These are phyloP conservation scores for Drosophila mettleri DNA, from an alignment of 2,888 invertebrate species.

Conservation along the genomic window DNA sequence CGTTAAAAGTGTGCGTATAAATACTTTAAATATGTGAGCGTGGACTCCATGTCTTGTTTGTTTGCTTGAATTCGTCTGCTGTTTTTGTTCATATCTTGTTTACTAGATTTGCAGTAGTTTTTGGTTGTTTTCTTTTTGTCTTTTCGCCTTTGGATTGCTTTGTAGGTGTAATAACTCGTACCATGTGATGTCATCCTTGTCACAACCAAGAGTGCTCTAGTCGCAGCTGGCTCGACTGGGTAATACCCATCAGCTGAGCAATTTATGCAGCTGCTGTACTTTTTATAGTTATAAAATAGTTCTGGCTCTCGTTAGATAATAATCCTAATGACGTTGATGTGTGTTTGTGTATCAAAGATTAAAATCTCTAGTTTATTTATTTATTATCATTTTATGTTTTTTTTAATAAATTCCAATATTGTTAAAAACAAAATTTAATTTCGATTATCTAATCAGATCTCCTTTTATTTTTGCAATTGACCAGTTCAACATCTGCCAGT, in stretches of 20 bases:
- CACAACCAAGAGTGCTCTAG: conserved; percentile 6
- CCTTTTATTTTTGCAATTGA: too few species aligned
- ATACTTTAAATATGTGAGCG: background rate
- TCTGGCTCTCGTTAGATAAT: too few species aligned
- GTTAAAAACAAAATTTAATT: too few species aligned
- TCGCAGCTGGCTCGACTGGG: background rate
- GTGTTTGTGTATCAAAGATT: too few species aligned
- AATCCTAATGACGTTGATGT: too few species aligned
- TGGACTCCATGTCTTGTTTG: conserved; percentile 47
- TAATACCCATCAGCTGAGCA: background rate
- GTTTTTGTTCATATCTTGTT: conserved; percentile 64
- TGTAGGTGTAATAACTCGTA: conserved; percentile 61
- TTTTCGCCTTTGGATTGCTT: conserved; percentile 26
- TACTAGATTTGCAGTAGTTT: conserved; percentile 39
- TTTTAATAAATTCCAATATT: too few species aligned
- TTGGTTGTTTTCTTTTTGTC: conserved; percentile 6
- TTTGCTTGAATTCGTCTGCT: conserved; percentile 61
- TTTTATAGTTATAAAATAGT: background rate
- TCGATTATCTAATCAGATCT: too few species aligned
- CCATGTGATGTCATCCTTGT: conserved; percentile 68
- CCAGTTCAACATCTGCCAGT: too few species aligned
- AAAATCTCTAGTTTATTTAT: too few species aligned
- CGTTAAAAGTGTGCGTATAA: conserved; percentile 8
- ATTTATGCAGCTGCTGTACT: background rate
- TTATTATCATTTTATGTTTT: too few species aligned